A percentile compares a stretch with the other conserved stretches of the same genome.
Evolutionary conservation across 92 coral and sea anemone genomes (phyloP).

Genomic region (Nematostella vectensis): DNA sequence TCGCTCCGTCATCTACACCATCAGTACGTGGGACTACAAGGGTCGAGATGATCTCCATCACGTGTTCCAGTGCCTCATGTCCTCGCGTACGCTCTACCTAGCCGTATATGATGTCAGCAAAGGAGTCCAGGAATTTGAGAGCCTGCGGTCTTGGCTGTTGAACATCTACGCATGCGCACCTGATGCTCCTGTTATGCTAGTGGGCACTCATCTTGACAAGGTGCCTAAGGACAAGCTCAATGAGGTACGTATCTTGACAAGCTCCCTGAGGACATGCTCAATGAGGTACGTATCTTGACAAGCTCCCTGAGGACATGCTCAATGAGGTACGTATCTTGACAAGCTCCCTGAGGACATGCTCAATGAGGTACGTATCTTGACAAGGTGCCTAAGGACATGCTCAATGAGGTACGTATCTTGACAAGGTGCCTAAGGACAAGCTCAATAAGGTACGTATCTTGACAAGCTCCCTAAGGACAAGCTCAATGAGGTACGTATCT

Average conservation of each 20-base stretch:
- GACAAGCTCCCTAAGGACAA: too few relatives aligned
- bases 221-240: constrained; percentile 37
- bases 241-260: constrained; percentile 11
- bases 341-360: too few relatives aligned
- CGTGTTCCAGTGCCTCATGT: constrained; percentile 77
- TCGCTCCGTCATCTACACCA: constrained; percentile 65
- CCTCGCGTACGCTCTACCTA: constrained; percentile 70
- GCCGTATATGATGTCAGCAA: constrained; percentile 83
- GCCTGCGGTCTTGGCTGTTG: constrained; percentile 80
- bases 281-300: too few relatives aligned
- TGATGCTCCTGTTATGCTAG: constrained; percentile 78
- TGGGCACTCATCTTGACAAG: constrained; percentile 90
- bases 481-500: too few relatives aligned
- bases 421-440: constrained; percentile 50
- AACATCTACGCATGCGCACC: constrained; percentile 79
- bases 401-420: constrained; percentile 24
- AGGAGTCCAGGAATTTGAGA: constrained; percentile 70
- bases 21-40: constrained; percentile 80
- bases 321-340: too few relatives aligned
- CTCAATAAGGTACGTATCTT: constrained; percentile 10
- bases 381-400: constrained; percentile 50
- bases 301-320: too few relatives aligned
- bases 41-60: constrained; percentile 55
- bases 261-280: too few relatives aligned
- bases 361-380: constrained; percentile 96